Evolutionary conservation across 1,140 invertebrate species (phyloP).

Genomic region (Diorhabda sublineata): DNA sequence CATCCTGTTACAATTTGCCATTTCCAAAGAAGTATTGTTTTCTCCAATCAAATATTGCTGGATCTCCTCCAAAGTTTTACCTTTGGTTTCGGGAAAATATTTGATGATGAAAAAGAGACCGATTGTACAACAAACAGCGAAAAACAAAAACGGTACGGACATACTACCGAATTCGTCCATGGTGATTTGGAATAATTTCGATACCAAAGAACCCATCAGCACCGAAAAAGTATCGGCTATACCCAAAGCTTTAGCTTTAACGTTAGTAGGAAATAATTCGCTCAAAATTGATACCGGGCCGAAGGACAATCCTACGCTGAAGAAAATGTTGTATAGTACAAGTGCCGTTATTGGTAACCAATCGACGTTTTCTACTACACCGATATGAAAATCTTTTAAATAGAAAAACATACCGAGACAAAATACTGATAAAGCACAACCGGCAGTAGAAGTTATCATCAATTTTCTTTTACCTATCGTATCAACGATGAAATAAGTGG

Average conservation of each 20-base stretch:
- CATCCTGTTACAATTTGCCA: neutral
- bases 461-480: conserved; percentile 66
- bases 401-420: conserved; percentile 60
- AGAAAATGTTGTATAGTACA: conserved; percentile 66
- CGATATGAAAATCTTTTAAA: conserved; percentile 45
- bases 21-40: conserved; percentile 10
- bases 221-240: conserved; percentile 67
- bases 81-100: conserved; percentile 77
- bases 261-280: conserved; percentile 68
- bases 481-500: conserved; percentile 66
- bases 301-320: conserved; percentile 64
- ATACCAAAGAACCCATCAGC: conserved; percentile 67
- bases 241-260: conserved; percentile 65
- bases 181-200: conserved; percentile 66
- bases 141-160: conserved; percentile 69
- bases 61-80: conserved; percentile 62
- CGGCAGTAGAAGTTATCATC: conserved; percentile 57
- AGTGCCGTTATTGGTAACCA: conserved; percentile 56
- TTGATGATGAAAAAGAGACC: conserved; percentile 60
- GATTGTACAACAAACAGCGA: conserved; percentile 61
- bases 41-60: conserved; percentile 35
- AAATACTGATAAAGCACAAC: conserved; percentile 53
- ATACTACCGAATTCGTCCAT: conserved; percentile 52
- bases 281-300: conserved; percentile 68
- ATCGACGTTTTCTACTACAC: conserved; percentile 27